Evolutionary conservation across 1,140 invertebrate genomes (phyloP).

Genomic region (Thaumatotibia leucotreta): DNA sequence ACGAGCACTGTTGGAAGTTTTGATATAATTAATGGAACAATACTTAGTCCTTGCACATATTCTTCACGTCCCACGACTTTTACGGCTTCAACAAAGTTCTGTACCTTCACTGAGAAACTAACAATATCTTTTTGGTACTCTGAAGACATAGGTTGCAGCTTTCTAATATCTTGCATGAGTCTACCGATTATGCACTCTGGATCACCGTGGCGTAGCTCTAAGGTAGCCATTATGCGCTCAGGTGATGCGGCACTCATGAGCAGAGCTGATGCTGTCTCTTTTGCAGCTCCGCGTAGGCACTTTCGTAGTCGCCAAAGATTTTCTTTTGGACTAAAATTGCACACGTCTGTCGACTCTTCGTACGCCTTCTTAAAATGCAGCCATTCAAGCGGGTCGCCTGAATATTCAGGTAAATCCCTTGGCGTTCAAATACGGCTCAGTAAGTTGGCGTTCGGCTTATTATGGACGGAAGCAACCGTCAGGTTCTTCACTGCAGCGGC

Average conservation of each 20-base stretch:
- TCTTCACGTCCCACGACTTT: background rate
- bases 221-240: background rate
- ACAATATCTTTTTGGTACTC: background rate
- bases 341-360: slow-evolving; percentile 13
- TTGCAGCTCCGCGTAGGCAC: slow-evolving; percentile 14
- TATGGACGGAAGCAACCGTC: background rate
- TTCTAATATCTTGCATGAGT: background rate
- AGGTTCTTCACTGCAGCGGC: background rate
- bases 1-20: background rate
- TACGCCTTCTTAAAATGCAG: slow-evolving; percentile 14
- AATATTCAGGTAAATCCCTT: slow-evolving; percentile 16
- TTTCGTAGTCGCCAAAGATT: slow-evolving; percentile 15
- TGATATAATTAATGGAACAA: background rate
- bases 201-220: background rate
- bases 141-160: background rate
- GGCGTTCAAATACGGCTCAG: background rate
- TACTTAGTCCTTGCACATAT: background rate
- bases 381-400: slow-evolving; percentile 19
- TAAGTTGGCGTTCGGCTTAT: background rate
- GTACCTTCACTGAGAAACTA: background rate
- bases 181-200: background rate
- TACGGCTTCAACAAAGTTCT: slow-evolving; percentile 6
- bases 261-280: slow-evolving; percentile 11
- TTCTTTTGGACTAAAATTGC: slow-evolving; percentile 16
- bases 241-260: background rate